phyloP scores from a whole-genome alignment of 1,140 invertebrate genomes.

The Drosophila chauvacae region DNA sequence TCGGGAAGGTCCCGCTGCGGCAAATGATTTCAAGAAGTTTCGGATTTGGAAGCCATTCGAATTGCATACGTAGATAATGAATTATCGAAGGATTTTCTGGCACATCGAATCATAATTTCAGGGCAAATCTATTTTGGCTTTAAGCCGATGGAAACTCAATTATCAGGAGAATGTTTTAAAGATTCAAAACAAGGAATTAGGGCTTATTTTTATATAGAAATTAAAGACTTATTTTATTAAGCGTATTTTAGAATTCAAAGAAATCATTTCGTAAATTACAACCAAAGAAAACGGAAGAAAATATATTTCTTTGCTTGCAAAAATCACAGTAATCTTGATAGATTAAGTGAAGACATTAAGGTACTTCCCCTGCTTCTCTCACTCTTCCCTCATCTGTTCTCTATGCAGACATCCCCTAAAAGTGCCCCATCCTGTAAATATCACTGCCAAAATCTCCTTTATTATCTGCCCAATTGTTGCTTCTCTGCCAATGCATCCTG shows the following conservation, averaged over 20 bases:
- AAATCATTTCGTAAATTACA: background rate
- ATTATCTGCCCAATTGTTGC: conserved; percentile 25
- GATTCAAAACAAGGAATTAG: background rate
- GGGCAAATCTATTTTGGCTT: conserved; percentile 17
- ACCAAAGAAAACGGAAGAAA: background rate
- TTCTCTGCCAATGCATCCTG: conserved; percentile 29
- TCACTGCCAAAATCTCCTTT: conserved; percentile 29
- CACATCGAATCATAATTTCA: conserved; percentile 29
- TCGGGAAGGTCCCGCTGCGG: conserved; percentile 42
- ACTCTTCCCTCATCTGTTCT: background rate
- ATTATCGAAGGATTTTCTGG: conserved; percentile 22
- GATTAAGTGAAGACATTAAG: background rate
- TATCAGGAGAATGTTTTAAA: background rate
- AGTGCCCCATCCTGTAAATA: conserved; percentile 5
- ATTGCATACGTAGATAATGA: conserved; percentile 41
- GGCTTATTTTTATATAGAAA: background rate
- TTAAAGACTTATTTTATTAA: background rate
- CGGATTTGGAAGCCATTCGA: conserved; percentile 30
- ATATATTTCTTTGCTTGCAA: background rate
- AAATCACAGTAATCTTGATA: too few species aligned
- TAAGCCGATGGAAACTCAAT: conserved; percentile 15
- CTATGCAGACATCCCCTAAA: background rate
- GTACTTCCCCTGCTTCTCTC: background rate
- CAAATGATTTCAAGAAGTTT: conserved; percentile 28
- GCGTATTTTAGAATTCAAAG: background rate